phyloP scores from a whole-genome alignment of 2,888 invertebrate genomes.

The Glaucopsyche alexis region DNA sequence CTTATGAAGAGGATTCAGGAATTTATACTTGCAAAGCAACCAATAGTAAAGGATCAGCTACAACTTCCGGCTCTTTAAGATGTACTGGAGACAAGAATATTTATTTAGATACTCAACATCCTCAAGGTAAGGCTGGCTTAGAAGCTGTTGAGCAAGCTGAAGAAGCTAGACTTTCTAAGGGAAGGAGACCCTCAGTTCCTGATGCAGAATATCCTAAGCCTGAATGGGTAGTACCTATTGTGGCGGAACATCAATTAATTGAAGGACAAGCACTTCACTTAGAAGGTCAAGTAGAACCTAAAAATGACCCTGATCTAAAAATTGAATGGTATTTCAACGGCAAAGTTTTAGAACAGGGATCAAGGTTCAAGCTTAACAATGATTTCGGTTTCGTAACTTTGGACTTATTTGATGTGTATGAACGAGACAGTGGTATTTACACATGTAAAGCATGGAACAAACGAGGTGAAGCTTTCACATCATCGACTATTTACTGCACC shows the following conservation, averaged over 20 bases:
- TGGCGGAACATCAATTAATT: slow-evolving; percentile 87
- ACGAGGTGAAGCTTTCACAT: slow-evolving; percentile 94
- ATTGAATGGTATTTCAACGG: slow-evolving; percentile 98
- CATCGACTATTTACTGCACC: slow-evolving; percentile 91
- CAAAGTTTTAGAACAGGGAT: slow-evolving; percentile 90
- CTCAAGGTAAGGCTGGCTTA: slow-evolving; percentile 94
- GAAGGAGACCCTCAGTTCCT: slow-evolving; percentile 84
- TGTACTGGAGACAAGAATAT: slow-evolving; percentile 90
- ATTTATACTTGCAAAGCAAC: slow-evolving; percentile 94
- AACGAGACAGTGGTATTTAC: slow-evolving; percentile 95
- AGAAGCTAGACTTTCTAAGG: slow-evolving; percentile 87
- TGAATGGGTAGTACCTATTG: slow-evolving; percentile 90
- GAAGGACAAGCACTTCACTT: slow-evolving; percentile 94
- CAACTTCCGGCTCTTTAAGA: slow-evolving; percentile 92
- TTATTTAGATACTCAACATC: slow-evolving; percentile 95
- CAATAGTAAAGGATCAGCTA: slow-evolving; percentile 93
- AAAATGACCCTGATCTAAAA: slow-evolving; percentile 93
- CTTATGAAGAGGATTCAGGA: slow-evolving; percentile 95
- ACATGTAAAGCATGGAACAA: slow-evolving; percentile 94
- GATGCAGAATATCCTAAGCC: slow-evolving; percentile 91
- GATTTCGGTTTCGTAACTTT: slow-evolving; percentile 98
- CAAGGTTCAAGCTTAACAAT: slow-evolving; percentile 94
- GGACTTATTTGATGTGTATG: slow-evolving; percentile 94
- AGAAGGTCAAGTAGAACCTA: slow-evolving; percentile 96
- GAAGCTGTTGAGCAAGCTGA: slow-evolving; percentile 95